A percentile compares a stretch with the other conserved stretches of the same genome.
phyloP scores from a whole-genome alignment of 2,113 vertebrate genomes.

The Trematomus loennbergii region DNA sequence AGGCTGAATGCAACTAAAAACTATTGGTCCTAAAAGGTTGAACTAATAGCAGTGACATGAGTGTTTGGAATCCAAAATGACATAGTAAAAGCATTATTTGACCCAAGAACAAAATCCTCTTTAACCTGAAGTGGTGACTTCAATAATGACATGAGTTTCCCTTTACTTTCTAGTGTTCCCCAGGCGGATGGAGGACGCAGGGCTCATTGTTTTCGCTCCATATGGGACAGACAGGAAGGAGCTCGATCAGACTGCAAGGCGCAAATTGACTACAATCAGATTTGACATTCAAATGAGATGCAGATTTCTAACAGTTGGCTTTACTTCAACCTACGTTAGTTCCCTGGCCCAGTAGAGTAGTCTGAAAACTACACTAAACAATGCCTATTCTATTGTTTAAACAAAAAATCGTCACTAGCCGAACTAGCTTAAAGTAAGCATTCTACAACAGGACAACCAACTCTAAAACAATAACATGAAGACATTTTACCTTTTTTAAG shows the following conservation, averaged over 20 bases:
- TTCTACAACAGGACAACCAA: neutral
- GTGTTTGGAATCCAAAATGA: neutral
- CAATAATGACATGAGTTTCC: neutral
- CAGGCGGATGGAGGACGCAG: slow-evolving; percentile 12
- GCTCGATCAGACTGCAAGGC: slow-evolving; percentile 10
- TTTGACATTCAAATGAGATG: slow-evolving; percentile 76
- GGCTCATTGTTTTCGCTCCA: slow-evolving; percentile 46
- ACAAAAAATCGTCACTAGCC: neutral
- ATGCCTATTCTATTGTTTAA: too few species aligned
- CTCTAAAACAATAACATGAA: slow-evolving; percentile 8
- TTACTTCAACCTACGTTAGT: neutral
- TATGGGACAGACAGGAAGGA: slow-evolving; percentile 38
- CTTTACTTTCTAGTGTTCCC: neutral
- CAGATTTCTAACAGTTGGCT: slow-evolving; percentile 50
- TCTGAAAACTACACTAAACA: neutral
- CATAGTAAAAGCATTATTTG: neutral
- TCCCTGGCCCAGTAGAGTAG: neutral
- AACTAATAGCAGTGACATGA: neutral
- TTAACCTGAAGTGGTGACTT: neutral
- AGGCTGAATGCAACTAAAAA: neutral
- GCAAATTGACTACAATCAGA: slow-evolving; percentile 44
- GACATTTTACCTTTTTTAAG: slow-evolving; percentile 56
- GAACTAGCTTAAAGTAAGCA: neutral
- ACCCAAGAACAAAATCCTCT: neutral
- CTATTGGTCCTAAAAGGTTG: neutral